Conservation (phyloP, 2,113 vertebrate genomes). For the Atlantisia rogersi region DNA sequence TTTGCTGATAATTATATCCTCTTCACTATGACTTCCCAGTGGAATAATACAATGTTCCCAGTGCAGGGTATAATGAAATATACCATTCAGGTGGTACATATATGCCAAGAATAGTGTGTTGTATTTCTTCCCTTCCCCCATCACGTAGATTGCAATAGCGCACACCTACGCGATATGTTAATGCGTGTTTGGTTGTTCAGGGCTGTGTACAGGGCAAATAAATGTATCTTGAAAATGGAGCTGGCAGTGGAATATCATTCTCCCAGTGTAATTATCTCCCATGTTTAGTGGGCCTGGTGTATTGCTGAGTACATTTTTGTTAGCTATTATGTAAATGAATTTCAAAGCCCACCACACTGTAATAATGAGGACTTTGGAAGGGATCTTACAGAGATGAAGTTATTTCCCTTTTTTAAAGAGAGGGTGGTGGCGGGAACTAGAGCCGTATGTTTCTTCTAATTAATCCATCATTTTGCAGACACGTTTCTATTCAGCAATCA, state of each 20-base stretch:
- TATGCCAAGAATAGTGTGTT: conserved; percentile 62
- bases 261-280: conserved; percentile 71
- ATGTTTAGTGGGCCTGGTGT: conserved; percentile 69
- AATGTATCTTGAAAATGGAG: conserved; percentile 73
- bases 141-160: conserved; percentile 11
- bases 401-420: conserved; percentile 6
- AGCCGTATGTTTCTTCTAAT: conserved; percentile 55
- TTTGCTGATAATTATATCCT: conserved; percentile 84
- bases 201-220: conserved; percentile 64
- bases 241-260: conserved; percentile 74
- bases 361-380: conserved; percentile 67
- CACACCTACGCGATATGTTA: conserved; percentile 60
- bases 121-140: conserved; percentile 57
- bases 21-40: conserved; percentile 78
- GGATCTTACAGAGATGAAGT: conserved; percentile 25
- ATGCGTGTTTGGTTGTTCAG: conserved; percentile 63
- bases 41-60: conserved; percentile 82
- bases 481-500: conserved; percentile 55
- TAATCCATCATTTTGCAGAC: conserved; percentile 67
- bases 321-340: conserved; percentile 79
- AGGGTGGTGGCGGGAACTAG: neutral
- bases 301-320: conserved; percentile 77
- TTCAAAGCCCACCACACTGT: conserved; percentile 71
- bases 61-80: conserved; percentile 78
- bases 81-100: conserved; percentile 76